Conservation (phyloP, 1,140 invertebrate genomes). For the Proales similis region DNA sequence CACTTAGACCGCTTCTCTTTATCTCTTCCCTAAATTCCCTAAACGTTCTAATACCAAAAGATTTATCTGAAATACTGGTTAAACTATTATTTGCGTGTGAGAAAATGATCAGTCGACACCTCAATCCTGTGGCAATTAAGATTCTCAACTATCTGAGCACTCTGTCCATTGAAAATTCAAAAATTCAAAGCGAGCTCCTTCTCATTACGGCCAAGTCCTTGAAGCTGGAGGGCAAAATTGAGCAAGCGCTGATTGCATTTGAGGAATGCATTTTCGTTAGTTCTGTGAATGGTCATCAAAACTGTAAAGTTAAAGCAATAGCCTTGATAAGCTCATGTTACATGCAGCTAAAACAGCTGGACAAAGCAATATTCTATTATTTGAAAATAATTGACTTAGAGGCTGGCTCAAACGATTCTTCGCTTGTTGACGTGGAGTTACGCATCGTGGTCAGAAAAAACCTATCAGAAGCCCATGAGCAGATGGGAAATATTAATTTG, state of each 20-base stretch:
- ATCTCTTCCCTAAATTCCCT: no score
- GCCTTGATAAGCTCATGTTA: slow-evolving; percentile 32
- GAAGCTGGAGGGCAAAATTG: slow-evolving; percentile 25
- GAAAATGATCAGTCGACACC: no score
- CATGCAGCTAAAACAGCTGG: slow-evolving; percentile 9
- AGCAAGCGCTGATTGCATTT: slow-evolving; percentile 22
- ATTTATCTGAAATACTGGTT: no score
- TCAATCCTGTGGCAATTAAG: no score
- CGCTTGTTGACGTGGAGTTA: slow-evolving; percentile 18
- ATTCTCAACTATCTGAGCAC: no score
- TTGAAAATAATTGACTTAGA: slow-evolving; percentile 17
- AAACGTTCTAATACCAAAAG: no score
- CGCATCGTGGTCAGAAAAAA: slow-evolving; percentile 30
- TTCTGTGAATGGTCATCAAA: slow-evolving; percentile 2
- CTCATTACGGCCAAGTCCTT: slow-evolving; percentile 26
- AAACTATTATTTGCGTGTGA: no score
- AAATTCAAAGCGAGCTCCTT: slow-evolving; percentile 11
- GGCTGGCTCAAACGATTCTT: neutral
- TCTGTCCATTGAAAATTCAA: slow-evolving; percentile 8
- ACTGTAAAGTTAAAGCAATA: slow-evolving; percentile 25
- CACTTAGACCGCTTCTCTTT: no score
- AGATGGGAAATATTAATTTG: slow-evolving; percentile 15
- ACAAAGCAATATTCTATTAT: slow-evolving; percentile 36
- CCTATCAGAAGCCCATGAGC: slow-evolving; percentile 24
- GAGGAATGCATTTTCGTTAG: slow-evolving; percentile 13